Evolutionary conservation across 2,797 vertebrate species (phyloP), one percentile per base, ranked within the genome.

Genomic region (Lates japonicus): DNA sequence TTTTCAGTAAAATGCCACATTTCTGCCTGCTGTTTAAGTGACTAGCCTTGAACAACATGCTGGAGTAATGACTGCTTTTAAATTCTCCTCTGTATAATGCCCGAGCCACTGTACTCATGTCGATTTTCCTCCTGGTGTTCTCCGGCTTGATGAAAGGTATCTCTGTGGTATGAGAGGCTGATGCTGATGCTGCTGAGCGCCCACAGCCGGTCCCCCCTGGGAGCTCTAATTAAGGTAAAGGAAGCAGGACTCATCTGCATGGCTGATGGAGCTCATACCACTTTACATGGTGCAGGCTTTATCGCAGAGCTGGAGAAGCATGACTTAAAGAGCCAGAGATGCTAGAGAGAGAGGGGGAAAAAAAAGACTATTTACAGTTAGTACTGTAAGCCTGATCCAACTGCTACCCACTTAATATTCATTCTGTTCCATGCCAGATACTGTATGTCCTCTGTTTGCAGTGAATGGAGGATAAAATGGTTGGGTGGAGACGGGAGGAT

Each of bases 221-320:
- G 94, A 93, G 92, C 92, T 87, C 87, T 95, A 93, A 95, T 95
- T 94, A 95, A 96, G 93, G 93, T 95, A 92, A 93, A 95, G 92
- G 89, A 95, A 93, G 84, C 70, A 55, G 58, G 84, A 86, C 92
- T 95, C 88, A 95, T 95, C 94, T 95, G 92, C 94, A 95, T 95
- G 88, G 89, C 91, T 93, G 91, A 95, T 94, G 90, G 90, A 89
- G 80, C 88, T 86, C 81, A 22, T 55, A 74, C 74, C 80, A 83
- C 78, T 86, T 87, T 77, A 80, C 72, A 74, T 62, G 78, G 70
- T 60, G 57, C 74, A 61, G 68, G 78, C 74, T 82, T 85, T 68
- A 78, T 83, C 9, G 20, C 54, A 70, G 64, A 67, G 80, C 64
- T 69, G 66, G 58, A 67, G 61, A 29, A 16, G 41, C 46, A 35